Percentiles rank a stretch among this genome's conserved stretches.
Conservation (phyloP, 2,113 vertebrate genomes). For the Rhagologus leucostigma region DNA sequence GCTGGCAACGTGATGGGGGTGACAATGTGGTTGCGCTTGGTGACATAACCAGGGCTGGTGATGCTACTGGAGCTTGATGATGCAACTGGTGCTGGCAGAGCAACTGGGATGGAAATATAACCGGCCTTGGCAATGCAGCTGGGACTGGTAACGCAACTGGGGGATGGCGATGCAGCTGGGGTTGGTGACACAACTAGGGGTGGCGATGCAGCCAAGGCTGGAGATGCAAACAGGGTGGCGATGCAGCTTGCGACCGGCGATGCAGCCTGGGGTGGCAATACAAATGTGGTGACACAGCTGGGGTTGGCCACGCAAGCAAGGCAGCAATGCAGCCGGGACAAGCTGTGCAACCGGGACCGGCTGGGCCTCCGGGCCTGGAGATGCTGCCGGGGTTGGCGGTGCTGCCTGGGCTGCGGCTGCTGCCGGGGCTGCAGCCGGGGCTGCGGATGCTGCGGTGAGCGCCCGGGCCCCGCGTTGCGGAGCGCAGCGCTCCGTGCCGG, state of each 20-base stretch:
- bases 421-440: too few species aligned
- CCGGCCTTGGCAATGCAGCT: too few species aligned
- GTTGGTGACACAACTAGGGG: fast-evolving
- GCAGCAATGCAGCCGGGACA: background rate
- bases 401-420: too few species aligned
- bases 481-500: background rate
- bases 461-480: background rate
- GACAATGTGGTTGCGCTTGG: fast-evolving
- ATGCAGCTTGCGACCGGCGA: fast-evolving
- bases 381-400: fast-evolving
- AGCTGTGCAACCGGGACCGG: too few species aligned
- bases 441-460: fast-evolving
- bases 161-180: too few species aligned
- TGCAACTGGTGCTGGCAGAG: background rate
- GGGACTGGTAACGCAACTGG: background rate
- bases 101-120: too few species aligned
- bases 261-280: background rate
- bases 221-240: too few species aligned
- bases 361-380: fast-evolving
- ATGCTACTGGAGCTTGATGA: too few species aligned
- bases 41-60: background rate
- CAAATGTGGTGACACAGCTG: too few species aligned
- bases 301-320: fast-evolving
- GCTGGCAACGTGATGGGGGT: fast-evolving
- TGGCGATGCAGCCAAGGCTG: too few species aligned